phyloP scores from a whole-genome alignment of 2,888 invertebrate species.

The Malthinus flaveolus region DNA sequence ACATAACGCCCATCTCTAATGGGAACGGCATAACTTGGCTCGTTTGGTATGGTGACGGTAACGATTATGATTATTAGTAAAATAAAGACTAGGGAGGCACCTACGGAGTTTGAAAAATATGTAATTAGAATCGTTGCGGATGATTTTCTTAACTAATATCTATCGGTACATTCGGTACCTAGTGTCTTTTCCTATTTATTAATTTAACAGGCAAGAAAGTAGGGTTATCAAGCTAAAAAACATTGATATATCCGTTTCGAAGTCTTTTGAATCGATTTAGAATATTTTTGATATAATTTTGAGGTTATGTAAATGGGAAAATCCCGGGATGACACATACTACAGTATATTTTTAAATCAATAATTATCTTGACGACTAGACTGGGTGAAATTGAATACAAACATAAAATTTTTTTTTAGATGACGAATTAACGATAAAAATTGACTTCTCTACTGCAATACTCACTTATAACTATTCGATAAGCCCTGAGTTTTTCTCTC shows the following conservation, averaged over 20 bases:
- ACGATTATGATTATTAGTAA: slow-evolving; percentile 66
- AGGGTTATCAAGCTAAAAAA: too few species aligned
- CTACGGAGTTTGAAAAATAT: slow-evolving; percentile 49
- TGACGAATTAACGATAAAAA: too few species aligned
- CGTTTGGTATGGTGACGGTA: slow-evolving; percentile 64
- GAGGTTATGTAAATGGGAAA: too few species aligned
- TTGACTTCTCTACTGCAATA: slow-evolving; percentile 15
- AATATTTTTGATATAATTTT: too few species aligned
- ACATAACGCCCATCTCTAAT: slow-evolving; percentile 74
- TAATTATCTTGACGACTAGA: background rate
- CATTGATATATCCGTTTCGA: too few species aligned
- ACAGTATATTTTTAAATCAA: too few species aligned
- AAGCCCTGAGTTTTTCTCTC: slow-evolving; percentile 64
- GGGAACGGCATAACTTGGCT: slow-evolving; percentile 61
- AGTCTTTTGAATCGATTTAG: too few species aligned
- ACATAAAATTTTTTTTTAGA: too few species aligned
- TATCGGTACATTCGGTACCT: too few species aligned
- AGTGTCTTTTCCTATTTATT: too few species aligned
- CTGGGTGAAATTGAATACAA: background rate
- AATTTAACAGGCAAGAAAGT: too few species aligned
- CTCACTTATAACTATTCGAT: slow-evolving; percentile 69
- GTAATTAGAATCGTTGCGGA: background rate
- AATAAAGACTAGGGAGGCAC: slow-evolving; percentile 63
- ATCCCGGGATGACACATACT: too few species aligned
- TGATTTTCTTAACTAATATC: background rate